phyloP scores from a whole-genome alignment of 2,113 vertebrate species.

The Zootoca vivipara region DNA sequence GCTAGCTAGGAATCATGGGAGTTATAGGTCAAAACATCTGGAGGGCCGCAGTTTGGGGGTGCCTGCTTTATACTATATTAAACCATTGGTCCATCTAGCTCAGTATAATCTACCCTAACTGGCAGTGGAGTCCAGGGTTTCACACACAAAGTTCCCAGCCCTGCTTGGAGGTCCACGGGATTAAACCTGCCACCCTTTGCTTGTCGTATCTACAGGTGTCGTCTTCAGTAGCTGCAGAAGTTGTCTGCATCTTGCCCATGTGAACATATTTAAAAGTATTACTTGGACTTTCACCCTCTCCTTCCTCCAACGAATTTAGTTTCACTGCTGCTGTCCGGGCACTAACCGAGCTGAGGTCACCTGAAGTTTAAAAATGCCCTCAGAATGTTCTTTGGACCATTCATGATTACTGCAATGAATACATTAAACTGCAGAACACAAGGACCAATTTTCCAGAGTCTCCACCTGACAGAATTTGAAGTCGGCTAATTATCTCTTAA shows the following conservation, averaged over 20 bases:
- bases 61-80: neutral
- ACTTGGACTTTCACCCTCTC: neutral
- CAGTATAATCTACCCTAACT: neutral
- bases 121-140: neutral
- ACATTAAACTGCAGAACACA: neutral
- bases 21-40: too few relatives aligned
- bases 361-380: neutral
- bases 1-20: too few relatives aligned
- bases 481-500: constrained; percentile 13
- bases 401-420: constrained; percentile 14
- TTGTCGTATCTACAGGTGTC: neutral
- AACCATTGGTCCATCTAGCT: neutral
- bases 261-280: neutral
- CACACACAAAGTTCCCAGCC: neutral
- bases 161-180: neutral
- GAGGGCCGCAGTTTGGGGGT: too few relatives aligned
- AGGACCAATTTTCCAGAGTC: neutral
- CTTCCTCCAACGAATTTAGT: neutral
- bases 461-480: constrained; percentile 4
- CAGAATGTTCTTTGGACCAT: neutral
- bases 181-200: neutral
- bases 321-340: neutral
- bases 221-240: neutral
- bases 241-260: neutral
- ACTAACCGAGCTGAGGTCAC: neutral